Evolutionary conservation across 2,888 invertebrate genomes (phyloP), one percentile per base, ranked within the genome.

Genomic region (Lepidocyrtoides sp.): DNA sequence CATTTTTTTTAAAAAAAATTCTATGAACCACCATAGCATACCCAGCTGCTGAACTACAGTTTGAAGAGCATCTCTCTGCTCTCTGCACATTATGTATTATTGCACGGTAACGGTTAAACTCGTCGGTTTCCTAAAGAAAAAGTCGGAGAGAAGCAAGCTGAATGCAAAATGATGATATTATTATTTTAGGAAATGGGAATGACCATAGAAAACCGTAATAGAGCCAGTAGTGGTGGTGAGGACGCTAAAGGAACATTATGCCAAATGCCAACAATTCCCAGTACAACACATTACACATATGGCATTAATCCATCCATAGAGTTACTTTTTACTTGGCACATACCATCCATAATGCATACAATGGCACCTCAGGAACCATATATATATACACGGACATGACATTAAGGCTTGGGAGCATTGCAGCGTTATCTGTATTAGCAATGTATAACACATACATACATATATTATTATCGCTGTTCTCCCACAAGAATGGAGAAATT

Each of bases 171-270:
- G 69, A 77, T 32, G 23, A 48, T 77, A 63, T 84, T 84, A 89
- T 89, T 89, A 89, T 83, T 89, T 84, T 84, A 89, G 89, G 89
- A 89, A 89, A 89, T 84, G 84, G 77, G 41, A 72, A 89, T 89
- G 89, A 89, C 89, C 89, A 89, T 60, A 89, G 75, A 84, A 83
- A 51, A 72, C 82, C 36, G 81, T 51, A 81, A 88, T 69, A 81
- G 36, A 32, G 54, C 7, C 14, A 88, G 81, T 79, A n/a, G n/a
- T n/a, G n/a, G n/a, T n/a, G 41, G 66, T 44, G 41, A 51, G 32
- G 57, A 79, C 57, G 17, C 44, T 26, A 75, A 75, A 75, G 79
- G 48, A 69, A 79, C 54, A 88, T 69, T 51, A 87, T 81, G 88
- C 51, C 54, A 88, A 88, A 88, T 89, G 82, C 89, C 89, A 89